Conservation (phyloP, 2,113 vertebrate genomes). For the Austrofundulus limnaeus region DNA sequence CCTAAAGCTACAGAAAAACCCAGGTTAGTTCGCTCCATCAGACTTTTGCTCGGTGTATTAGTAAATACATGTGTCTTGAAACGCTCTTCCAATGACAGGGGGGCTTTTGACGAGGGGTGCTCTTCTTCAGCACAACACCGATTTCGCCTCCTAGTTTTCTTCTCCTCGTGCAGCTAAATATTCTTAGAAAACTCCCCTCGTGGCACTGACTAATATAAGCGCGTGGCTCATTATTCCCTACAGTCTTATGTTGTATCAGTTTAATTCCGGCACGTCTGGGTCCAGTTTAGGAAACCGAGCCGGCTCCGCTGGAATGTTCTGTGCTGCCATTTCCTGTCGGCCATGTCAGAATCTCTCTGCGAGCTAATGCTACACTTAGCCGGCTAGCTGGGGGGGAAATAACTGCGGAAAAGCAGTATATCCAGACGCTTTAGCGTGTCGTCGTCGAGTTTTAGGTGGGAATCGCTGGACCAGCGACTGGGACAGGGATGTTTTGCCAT, state of each 20-base stretch:
- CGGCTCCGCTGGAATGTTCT: conserved; percentile 79
- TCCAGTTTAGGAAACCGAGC: conserved; percentile 63
- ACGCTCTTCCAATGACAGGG: not conserved
- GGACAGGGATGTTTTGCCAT: conserved; percentile 1
- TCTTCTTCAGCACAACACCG: conserved; percentile 13
- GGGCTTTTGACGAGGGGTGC: not conserved
- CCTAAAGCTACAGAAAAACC: not conserved
- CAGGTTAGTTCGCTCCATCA: not conserved
- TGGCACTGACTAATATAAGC: fast-evolving
- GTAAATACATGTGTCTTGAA: not conserved
- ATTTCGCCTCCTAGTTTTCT: conserved; percentile 47
- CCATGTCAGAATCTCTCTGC: conserved; percentile 69
- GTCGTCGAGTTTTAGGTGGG: not conserved
- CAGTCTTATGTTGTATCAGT: not conserved
- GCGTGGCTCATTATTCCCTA: not conserved
- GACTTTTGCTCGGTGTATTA: not conserved
- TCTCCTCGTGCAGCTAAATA: not conserved
- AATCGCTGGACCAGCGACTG: not conserved
- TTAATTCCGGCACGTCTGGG: conserved; percentile 34
- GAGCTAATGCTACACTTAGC: conserved; percentile 45
- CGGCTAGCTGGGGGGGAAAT: not conserved
- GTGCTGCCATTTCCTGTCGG: conserved; percentile 74
- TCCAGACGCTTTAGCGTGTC: not conserved
- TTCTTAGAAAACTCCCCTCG: not conserved
- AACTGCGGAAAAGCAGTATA: not conserved